Base-by-base conservation (phyloP, 2,113 vertebrate species). In the Hemichromis elongatus region DNA sequence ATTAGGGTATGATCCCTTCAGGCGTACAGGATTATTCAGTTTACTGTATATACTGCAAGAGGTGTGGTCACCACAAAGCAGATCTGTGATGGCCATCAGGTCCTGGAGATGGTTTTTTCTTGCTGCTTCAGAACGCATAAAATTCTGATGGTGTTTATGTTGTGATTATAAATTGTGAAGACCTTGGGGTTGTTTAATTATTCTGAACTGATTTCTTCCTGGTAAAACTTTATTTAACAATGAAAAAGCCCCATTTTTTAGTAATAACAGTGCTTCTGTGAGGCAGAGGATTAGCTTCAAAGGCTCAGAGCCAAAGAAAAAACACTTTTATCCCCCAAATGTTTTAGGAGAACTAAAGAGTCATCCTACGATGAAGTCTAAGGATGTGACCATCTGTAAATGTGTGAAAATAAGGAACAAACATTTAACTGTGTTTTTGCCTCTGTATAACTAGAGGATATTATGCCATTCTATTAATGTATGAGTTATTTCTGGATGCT, bases 1-100 rank as follows among this genome's bases (percentile, higher is more conserved):
- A 94, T 94, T 93, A 95, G 89, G 47, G 73, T 93, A 90, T 88
- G 89, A 94, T 94, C 93, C 88, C 52, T 83, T 77, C n/a, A 12
- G 50, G 70, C 79, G 40, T 77, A 24, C 19, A 5, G 84, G 92
- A 91, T 93, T 90, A 94, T 88, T 85, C 63, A 53, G 53, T 93
- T 92, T 40, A 89, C 88, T 75, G 80, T 86, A 83, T 80, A 86
- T 75, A 50, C 80, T 66, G 30, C 75, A 9, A 54, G 86, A 80
- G 81, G 61, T 75, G 79, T 83, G 73, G 81, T 52, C 9, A 16
- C 80, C 59, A 89, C 79, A 88, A 53, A 53, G 28, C 26, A 56
- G 42, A 47, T 83, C 30, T 54, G 1, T 37, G 13, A 35, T 47
- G 3, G 14, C 18, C 19, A 37, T 24, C 7, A 2, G 16, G 68